Evolutionary conservation across 2,888 invertebrate species (phyloP).

Genomic region (Cryptus viduatorius): DNA sequence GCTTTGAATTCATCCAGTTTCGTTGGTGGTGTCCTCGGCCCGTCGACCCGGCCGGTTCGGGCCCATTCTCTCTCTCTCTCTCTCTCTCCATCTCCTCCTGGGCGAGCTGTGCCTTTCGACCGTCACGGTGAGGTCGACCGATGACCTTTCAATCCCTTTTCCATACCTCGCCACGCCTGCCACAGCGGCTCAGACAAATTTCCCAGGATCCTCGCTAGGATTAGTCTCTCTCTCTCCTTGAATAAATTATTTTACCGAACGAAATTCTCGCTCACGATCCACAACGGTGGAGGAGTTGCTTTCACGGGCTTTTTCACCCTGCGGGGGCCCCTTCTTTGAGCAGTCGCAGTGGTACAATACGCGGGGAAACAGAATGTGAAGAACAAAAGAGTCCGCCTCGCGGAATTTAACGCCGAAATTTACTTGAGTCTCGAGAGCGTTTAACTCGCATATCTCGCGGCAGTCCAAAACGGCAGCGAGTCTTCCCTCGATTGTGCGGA

Average conservation of each 20-base stretch:
- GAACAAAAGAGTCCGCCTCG: background rate
- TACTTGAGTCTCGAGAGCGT: constrained; percentile 22
- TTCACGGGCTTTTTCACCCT: background rate
- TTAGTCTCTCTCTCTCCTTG: constrained; percentile 39
- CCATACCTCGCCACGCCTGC: constrained; percentile 20
- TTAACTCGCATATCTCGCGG: too few relatives aligned
- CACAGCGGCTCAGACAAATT: constrained; percentile 34
- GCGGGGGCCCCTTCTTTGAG: background rate
- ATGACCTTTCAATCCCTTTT: constrained; percentile 56
- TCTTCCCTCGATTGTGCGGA: background rate
- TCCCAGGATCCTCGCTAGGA: constrained; percentile 48
- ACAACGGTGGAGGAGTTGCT: constrained; percentile 6
- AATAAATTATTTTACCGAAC: constrained; percentile 61
- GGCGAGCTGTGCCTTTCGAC: constrained; percentile 14
- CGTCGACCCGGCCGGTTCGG: background rate
- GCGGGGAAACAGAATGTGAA: background rate
- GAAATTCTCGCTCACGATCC: constrained; percentile 16
- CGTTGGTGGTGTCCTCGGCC: background rate
- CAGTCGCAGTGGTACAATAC: background rate
- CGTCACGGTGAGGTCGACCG: constrained; percentile 43
- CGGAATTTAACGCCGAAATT: constrained; percentile 27
- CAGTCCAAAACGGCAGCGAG: too few relatives aligned
- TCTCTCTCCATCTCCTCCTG: background rate
- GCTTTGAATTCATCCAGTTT: constrained; percentile 37
- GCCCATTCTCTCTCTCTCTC: too few relatives aligned